A percentile compares a stretch with the other conserved stretches of the same genome.
Evolutionary conservation across 1,140 invertebrate species (phyloP).

Genomic region (Drosophila ananassae): DNA sequence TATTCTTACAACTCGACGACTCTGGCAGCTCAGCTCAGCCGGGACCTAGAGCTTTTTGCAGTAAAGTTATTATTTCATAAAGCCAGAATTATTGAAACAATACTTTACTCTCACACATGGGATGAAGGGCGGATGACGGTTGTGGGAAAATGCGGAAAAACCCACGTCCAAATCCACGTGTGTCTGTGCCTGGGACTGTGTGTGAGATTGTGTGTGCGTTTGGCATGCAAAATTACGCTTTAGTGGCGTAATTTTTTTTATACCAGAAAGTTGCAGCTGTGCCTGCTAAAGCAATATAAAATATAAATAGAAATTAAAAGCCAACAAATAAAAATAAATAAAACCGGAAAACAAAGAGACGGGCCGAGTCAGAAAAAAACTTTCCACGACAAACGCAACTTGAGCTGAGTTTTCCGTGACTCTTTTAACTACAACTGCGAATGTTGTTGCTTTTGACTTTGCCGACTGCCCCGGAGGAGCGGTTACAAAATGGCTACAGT

Average conservation of each 20-base stretch:
- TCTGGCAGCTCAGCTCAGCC: conserved; percentile 59
- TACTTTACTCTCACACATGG: conserved; percentile 73
- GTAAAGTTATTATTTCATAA: conserved; percentile 83
- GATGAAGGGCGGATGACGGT: conserved; percentile 12
- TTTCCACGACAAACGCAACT: conserved; percentile 66
- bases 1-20: conserved; percentile 73
- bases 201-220: conserved; percentile 9
- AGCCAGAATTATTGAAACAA: conserved; percentile 83
- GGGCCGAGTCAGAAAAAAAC: conserved; percentile 31
- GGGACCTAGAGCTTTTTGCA: conserved; percentile 61
- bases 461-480: conserved; percentile 33
- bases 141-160: conserved; percentile 28
- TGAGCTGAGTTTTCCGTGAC: conserved; percentile 50
- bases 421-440: conserved; percentile 3
- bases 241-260: conserved; percentile 76
- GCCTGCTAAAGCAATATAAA: conserved; percentile 71
- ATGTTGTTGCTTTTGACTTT: conserved; percentile 15
- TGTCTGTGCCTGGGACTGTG: conserved; percentile 9
- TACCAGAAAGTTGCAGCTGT: conserved; percentile 70
- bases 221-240: conserved; percentile 78
- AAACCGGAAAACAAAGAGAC: conserved; percentile 34
- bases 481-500: conserved; percentile 56
- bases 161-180: conserved; percentile 17
- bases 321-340: conserved; percentile 75
- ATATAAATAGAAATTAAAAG: conserved; percentile 82